Conservation (phyloP, 2,888 invertebrate species). For the Lobophora halterata region DNA sequence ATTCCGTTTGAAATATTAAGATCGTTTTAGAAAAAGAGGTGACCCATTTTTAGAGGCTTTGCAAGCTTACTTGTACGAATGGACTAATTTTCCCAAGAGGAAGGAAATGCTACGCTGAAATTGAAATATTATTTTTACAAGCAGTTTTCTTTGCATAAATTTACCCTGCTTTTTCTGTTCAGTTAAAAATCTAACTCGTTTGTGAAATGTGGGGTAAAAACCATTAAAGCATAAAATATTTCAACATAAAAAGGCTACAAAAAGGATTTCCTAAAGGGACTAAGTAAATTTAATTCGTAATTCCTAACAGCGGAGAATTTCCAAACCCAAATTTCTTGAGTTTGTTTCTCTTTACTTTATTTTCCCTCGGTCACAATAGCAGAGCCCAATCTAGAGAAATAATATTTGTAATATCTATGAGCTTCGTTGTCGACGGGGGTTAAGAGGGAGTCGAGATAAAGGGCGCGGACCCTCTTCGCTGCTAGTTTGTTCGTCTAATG, state of each 20-base stretch:
- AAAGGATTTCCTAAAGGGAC: conserved; percentile 20
- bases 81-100: conserved; percentile 3
- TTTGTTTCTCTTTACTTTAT: conserved; percentile 39
- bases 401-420: conserved; percentile 42
- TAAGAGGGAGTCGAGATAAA: conserved; percentile 64
- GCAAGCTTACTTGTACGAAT: conserved; percentile 4
- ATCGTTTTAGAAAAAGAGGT: conserved; percentile 15
- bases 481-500: conserved; percentile 74
- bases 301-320: conserved; percentile 27
- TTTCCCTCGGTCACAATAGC: conserved; percentile 41
- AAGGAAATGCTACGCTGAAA: conserved; percentile 7
- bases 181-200: conserved; percentile 9
- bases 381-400: conserved; percentile 34
- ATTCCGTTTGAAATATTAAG: conserved; percentile 15
- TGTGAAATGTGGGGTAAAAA: not conserved
- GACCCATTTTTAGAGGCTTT: conserved; percentile 16
- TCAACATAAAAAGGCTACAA: conserved; percentile 17
- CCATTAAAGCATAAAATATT: conserved; percentile 11
- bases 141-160: conserved; percentile 9
- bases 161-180: conserved; percentile 5
- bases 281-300: conserved; percentile 27
- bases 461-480: conserved; percentile 51
- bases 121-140: conserved; percentile 7
- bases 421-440: conserved; percentile 42
- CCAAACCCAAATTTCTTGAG: conserved; percentile 32